Conservation (phyloP, 92 coral and sea anemone genomes). For the Desmophyllum pertusum region DNA sequence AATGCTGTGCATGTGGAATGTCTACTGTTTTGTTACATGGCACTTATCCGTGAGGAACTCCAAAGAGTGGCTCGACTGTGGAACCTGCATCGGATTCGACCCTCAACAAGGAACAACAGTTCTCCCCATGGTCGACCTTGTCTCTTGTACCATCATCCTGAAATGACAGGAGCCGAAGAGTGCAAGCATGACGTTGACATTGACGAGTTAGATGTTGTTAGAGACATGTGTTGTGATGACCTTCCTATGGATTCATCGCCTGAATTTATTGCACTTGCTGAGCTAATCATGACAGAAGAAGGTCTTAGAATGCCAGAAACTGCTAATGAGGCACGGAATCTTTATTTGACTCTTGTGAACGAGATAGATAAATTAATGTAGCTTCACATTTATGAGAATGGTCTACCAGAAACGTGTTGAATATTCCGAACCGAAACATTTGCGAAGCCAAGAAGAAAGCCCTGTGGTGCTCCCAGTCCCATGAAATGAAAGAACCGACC, state of each 20-base stretch:
- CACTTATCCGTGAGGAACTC: conserved; percentile 54
- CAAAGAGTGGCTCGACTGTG: conserved; percentile 52
- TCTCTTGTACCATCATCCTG: conserved; percentile 58
- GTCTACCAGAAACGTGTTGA: conserved; percentile 34
- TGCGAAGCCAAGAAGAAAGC: too few relatives aligned
- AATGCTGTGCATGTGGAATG: conserved; percentile 62
- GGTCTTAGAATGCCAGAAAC: conserved; percentile 58
- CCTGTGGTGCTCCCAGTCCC: too few relatives aligned
- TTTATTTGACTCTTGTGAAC: conserved; percentile 48
- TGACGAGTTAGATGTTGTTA: conserved; percentile 47
- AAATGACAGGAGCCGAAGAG: conserved; percentile 48
- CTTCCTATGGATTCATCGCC: conserved; percentile 47
- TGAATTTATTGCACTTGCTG: conserved; percentile 51
- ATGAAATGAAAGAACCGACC: too few relatives aligned
- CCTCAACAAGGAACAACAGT: conserved; percentile 51
- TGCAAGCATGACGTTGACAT: conserved; percentile 49
- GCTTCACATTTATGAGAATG: conserved; percentile 30
- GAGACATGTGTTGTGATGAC: conserved; percentile 52
- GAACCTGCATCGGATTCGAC: conserved; percentile 60
- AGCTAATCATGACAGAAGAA: conserved; percentile 55
- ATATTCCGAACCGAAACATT: too few relatives aligned
- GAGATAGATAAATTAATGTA: conserved; percentile 52
- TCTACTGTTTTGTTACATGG: conserved; percentile 57
- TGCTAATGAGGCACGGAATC: conserved; percentile 51
- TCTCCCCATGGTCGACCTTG: conserved; percentile 59